Conservation (phyloP, 2,113 vertebrate genomes). For the Jacana jacana region DNA sequence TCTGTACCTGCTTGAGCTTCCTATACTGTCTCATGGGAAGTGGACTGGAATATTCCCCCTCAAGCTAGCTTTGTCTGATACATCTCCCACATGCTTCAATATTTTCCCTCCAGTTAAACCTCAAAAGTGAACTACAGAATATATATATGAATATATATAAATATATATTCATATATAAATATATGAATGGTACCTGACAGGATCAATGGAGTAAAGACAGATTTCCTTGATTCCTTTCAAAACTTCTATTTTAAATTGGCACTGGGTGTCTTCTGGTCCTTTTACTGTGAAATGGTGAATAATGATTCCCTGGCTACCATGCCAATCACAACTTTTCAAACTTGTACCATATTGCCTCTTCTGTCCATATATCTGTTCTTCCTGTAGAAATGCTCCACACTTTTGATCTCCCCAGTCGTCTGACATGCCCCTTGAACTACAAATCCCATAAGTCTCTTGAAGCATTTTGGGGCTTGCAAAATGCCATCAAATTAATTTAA, state of each 20-base stretch:
- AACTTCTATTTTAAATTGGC: not conserved
- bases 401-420: not conserved
- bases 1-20: not conserved
- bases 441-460: not conserved
- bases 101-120: not conserved
- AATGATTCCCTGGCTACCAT: not conserved
- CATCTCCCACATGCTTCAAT: not conserved
- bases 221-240: not conserved
- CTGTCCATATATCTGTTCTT: not conserved
- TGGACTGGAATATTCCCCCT: not conserved
- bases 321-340: not conserved
- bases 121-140: not conserved
- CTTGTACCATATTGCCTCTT: not conserved
- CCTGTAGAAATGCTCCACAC: not conserved
- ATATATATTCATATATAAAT: too few species aligned
- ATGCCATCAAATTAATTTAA: not conserved
- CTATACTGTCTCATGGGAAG: not conserved
- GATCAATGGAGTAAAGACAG: not conserved
- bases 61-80: not conserved
- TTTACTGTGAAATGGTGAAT: not conserved
- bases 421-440: not conserved
- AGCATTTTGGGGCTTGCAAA: not conserved
- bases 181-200: not conserved
- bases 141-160: not conserved
- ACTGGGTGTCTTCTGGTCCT: not conserved